Evolutionary conservation across 1,140 invertebrate species (phyloP).

Genomic region (Lordiphosa collinella): DNA sequence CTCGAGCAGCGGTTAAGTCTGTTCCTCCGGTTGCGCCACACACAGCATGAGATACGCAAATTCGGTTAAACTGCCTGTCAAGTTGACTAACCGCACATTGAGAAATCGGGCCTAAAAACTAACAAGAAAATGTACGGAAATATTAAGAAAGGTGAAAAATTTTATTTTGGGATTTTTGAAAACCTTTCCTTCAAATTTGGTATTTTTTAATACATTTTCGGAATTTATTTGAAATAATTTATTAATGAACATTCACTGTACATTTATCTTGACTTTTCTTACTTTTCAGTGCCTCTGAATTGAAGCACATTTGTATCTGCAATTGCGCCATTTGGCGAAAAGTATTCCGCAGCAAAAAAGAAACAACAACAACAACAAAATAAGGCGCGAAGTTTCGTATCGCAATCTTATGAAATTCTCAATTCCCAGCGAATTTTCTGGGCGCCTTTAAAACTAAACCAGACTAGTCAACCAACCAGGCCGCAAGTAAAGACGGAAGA

Average conservation of each 20-base stretch:
- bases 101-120: too few species aligned
- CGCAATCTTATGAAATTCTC: constrained; percentile 66
- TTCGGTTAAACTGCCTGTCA: too few species aligned
- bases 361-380: neutral
- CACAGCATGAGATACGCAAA: too few species aligned
- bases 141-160: too few species aligned
- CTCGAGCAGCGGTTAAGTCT: too few species aligned
- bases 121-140: too few species aligned
- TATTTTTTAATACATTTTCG: too few species aligned
- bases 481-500: constrained; percentile 14
- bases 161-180: too few species aligned
- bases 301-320: constrained; percentile 17
- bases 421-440: constrained; percentile 44
- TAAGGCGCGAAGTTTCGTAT: constrained; percentile 26
- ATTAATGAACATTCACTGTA: constrained; percentile 1
- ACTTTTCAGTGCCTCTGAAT: neutral
- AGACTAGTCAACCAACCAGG: constrained; percentile 9
- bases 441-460: constrained; percentile 37
- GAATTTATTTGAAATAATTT: too few species aligned
- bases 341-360: constrained; percentile 1
- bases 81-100: too few species aligned
- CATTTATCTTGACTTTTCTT: neutral
- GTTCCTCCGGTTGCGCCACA: too few species aligned
- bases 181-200: too few species aligned
- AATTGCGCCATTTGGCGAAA: constrained; percentile 19